Conservation (phyloP, 2,888 invertebrate species). For the Brenthis hecate region DNA sequence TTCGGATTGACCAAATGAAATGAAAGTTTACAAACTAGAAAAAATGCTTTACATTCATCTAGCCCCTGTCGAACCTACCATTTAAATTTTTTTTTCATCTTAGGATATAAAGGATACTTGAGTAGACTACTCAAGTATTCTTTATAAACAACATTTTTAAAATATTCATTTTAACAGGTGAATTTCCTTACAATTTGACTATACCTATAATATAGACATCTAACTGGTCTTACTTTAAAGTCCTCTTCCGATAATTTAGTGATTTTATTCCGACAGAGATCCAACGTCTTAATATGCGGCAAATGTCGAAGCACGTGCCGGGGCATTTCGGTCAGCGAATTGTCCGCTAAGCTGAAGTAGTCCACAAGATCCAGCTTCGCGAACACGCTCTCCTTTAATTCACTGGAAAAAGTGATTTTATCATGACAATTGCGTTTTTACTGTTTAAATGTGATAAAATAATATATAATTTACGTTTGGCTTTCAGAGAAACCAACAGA, state of each 20-base stretch:
- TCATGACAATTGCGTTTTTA: not conserved
- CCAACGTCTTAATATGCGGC: constrained; percentile 89
- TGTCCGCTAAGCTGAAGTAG: constrained; percentile 91
- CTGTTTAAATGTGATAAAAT: too few relatives aligned
- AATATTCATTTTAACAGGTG: not conserved
- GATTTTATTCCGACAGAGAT: constrained; percentile 91
- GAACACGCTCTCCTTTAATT: constrained; percentile 88
- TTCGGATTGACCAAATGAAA: too few relatives aligned
- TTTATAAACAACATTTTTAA: not conserved
- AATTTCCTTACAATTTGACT: not conserved
- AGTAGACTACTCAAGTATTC: too few relatives aligned
- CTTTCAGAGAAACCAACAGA: too few relatives aligned
- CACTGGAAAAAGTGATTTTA: constrained; percentile 77
- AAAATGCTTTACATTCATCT: not conserved
- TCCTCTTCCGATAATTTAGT: constrained; percentile 87
- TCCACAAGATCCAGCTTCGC: constrained; percentile 87
- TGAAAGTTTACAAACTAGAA: too few relatives aligned
- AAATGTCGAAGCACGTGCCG: constrained; percentile 88
- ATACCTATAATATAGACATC: not conserved
- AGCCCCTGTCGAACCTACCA: not conserved
- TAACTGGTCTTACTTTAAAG: constrained; percentile 82
- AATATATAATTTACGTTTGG: too few relatives aligned
- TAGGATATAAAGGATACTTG: too few relatives aligned
- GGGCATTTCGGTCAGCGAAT: constrained; percentile 88
- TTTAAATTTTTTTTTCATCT: too few relatives aligned